Evolutionary conservation across 2,113 vertebrate genomes (phyloP), one percentile per base, ranked within the genome.

Genomic region (Amblyopsis rosae): DNA sequence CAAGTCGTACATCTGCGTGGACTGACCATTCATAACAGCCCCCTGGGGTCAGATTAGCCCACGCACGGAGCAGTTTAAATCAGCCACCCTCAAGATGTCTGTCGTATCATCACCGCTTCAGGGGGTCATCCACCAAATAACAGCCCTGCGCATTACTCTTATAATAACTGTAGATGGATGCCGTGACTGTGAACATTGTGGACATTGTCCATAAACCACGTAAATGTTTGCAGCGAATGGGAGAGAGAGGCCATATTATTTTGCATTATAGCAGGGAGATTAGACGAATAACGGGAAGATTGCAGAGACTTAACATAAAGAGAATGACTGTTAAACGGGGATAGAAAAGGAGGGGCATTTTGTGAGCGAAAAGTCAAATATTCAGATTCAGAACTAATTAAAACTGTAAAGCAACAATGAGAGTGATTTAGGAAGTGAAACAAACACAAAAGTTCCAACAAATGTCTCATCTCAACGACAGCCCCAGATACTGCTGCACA

Each of bases 21-120:
- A 67, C 73, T 53, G 69, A 67, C 69, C 54, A 65, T 66, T 73
- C 47, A 35, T 73, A 75, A 87, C 49, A 53, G 67, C 60, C 85
- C 86, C 83, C 86, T 11, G 11, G 35, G 70, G 88, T 75, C 72
- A 69, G 67, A 72, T 89, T 89, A 88, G 63, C 77, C 78, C 82
- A 72, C 75, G 57, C 73, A 65, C 73, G n/a, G 32, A 65, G 56
- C 65, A 70, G 33, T 64, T 78, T 82, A 76, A 82, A 56, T 9
- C n/a, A 33, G 9, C 54, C 61, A 69, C 54, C 78, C 61, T 74
- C 26, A 6, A 35, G 58, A 33, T 63, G 70, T 82, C 73, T 77
- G 61, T 9, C 9, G 73, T 32, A 67, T 81, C 77, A 63, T 67
- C 48, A 12, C 47, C 5, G 33, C 57, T 72, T 70, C 64, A 55